Percentiles rank a stretch among this genome's conserved stretches.
Evolutionary conservation across 1,140 invertebrate species (phyloP).

Genomic region (Drosophila willistoni): DNA sequence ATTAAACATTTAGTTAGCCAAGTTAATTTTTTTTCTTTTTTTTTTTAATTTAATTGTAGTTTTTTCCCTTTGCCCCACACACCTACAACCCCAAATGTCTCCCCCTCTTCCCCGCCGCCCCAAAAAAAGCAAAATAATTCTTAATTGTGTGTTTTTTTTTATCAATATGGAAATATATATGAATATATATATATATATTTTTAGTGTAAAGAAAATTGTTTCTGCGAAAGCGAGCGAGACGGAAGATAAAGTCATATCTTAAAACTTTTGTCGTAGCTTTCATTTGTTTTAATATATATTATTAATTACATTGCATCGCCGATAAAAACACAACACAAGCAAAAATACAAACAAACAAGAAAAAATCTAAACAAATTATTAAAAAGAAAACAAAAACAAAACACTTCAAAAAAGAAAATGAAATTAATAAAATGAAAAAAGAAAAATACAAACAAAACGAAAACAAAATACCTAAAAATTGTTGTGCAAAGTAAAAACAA

Average conservation of each 20-base stretch:
- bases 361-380: constrained; percentile 35
- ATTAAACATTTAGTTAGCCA: constrained; percentile 69
- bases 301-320: constrained; percentile 57
- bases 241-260: constrained; percentile 35
- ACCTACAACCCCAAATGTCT: constrained; percentile 6
- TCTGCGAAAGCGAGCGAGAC: constrained; percentile 27
- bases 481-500: constrained; percentile 19
- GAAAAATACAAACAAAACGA: constrained; percentile 24
- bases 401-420: constrained; percentile 30
- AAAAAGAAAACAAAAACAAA: constrained; percentile 26
- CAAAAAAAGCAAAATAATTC: neutral
- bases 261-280: constrained; percentile 60
- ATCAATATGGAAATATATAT: constrained; percentile 2
- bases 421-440: constrained; percentile 48
- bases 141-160: constrained; percentile 44
- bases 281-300: constrained; percentile 70
- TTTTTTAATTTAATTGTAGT: constrained; percentile 21
- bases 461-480: constrained; percentile 16
- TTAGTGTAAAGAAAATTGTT: constrained; percentile 35
- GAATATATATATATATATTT: neutral
- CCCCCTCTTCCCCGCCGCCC: neutral
- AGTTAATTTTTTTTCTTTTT: constrained; percentile 48
- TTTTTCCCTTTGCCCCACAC: neutral
- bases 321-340: constrained; percentile 35
- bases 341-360: neutral